Evolutionary conservation across 2,888 invertebrate species (phyloP), one percentile per base, ranked within the genome.

Genomic region (Xylota sylvarum): DNA sequence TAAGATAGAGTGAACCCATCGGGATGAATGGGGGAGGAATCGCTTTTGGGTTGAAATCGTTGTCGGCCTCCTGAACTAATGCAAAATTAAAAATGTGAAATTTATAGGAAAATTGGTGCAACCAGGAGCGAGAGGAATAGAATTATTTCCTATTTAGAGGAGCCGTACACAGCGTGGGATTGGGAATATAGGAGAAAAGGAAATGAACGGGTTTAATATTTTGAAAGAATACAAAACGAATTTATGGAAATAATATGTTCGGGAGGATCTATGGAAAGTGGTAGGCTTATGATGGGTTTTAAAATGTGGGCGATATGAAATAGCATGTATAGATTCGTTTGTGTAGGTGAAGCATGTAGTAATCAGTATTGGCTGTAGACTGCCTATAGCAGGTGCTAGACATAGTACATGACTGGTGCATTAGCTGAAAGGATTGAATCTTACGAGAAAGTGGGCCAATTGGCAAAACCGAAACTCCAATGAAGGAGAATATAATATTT

Each of bases 21-120:
- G 43, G 32, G 23, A 14, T 73, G 48, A 72, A 58, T 62, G 27
- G 32, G 27, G 32, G 14, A 65, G 19, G 17, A 5, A 27, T 6
- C 4, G 27, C 12, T 30, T 2, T 27, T n/a, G 35, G 37, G 6
- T 35, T n/a, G 43, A 19, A 17, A 17, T 43, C 60, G 69, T 70
- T 46, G 46, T n/a, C 30, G 43, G 43, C 14, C 60, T 52, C 30
- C 30, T 67, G 73, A 50, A 60, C 55, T 62, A 69, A 74, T 74
- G 76, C 37, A 65, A 58, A 78, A 83, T 73, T 83, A 67, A 73
- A 83, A 77, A 73, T 78, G 65, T 52, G 52, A 72, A 74, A 19
- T 79, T 69, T 78, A 73, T 78, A 43, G 77, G 55, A 48, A 67
- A 72, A 67, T 70, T 78, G 55, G 46, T 65, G 77, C 82, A 72